These are phyloP conservation scores for Halcyon badia DNA, from an alignment of 2,797 vertebrate species.

Conservation along the genomic window DNA sequence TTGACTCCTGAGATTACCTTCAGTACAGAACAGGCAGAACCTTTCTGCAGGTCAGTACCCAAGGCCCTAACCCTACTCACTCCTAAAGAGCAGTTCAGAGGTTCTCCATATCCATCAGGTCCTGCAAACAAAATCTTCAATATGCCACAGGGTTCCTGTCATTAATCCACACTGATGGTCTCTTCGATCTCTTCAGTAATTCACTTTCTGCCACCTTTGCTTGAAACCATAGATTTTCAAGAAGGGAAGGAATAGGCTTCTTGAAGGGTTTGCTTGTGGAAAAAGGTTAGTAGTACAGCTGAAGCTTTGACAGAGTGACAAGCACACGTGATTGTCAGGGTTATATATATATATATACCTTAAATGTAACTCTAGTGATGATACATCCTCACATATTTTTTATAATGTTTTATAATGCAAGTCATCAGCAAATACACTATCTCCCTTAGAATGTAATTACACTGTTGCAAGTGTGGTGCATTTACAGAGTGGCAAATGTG, in stretches of 20 bases:
- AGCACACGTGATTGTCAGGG: neutral
- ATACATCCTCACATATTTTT: neutral
- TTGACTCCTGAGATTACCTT: neutral
- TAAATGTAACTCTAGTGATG: neutral
- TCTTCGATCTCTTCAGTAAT: neutral
- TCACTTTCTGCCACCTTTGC: neutral
- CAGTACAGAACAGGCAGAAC: neutral
- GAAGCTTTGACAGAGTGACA: neutral
- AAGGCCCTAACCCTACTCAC: neutral
- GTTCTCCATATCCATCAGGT: neutral
- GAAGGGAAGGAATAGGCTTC: neutral
- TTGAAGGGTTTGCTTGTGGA: neutral
- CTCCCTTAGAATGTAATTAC: neutral
- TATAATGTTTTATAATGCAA: conserved; percentile 9
- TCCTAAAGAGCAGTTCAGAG: neutral
- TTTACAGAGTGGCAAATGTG: conserved; percentile 24
- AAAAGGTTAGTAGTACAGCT: neutral
- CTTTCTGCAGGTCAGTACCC: neutral
- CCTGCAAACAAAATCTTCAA: neutral
- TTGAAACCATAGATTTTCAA: neutral
- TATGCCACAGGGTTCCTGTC: neutral
- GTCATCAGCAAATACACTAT: neutral
- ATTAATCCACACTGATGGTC: neutral
- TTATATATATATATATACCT: neutral
- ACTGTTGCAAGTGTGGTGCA: neutral